Base-by-base conservation (phyloP, 2,797 vertebrate genomes). In the Anisognathus igniventris region DNA sequence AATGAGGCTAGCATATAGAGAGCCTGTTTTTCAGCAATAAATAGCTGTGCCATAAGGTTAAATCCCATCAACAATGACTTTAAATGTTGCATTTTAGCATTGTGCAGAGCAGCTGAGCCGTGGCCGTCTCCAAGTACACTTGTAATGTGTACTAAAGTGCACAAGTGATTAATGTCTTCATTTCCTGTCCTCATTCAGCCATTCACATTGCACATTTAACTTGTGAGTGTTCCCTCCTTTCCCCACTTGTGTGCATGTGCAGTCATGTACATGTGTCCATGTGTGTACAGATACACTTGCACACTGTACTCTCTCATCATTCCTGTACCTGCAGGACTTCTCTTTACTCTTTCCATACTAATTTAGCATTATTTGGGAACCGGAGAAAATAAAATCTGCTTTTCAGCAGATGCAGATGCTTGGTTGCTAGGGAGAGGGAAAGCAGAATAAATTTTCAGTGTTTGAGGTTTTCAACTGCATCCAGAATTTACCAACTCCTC, bases 401-500 rank as follows among this genome's bases (percentile, higher is more conserved):
- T 35, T 86, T 93, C 54, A 76, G 65, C 71, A 91, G 77, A 72
- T 78, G 74, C 74, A 88, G 75, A 72, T 80, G 57, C 50, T 75
- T 86, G 12, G 51, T 93, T 96, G 94, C 78, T 92, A 91, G 57
- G 80, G 54, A 58, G 73, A 66, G 47, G 58, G 61, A 74, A 94
- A 94, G 58, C 31, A 39, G 87, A 91, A 94, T 86, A 92, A 68
- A 91, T 95, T 95, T 90, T 82, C 35, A 8, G 22, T 17, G 44
- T 88, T 80, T 56, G 48, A 92, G 77, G 66, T 96, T 96, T 91
- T 93, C 86, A 74, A 31, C 70, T 94, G 87, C 86, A 93, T 95
- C 73, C 64, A 92, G 79, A 88, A 96, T 95, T 96, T 78, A 89
- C 66, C 27, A 67, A 8, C 87, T 92, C 67, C 64, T 94, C 91